Base-by-base conservation (phyloP, 1,140 invertebrate species). In the Zaprionus taronus region DNA sequence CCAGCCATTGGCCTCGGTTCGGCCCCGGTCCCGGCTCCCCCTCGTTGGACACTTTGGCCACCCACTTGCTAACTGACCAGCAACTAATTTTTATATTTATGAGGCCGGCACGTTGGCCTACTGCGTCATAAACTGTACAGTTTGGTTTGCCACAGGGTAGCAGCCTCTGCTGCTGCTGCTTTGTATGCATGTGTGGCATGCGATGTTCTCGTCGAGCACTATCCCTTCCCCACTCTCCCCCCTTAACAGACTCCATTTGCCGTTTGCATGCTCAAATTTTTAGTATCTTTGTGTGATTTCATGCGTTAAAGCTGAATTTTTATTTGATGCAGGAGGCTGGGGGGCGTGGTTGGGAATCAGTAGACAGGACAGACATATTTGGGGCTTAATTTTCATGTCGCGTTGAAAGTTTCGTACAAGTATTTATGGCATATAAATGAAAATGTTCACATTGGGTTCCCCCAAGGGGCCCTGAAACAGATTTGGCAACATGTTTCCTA, bases 11-110 rank as follows among this genome's bases (percentile, higher is more conserved):
- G 41, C 49, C 9, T 11, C 31, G 31, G 31, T 44, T 28, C 26
- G 61, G 57, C 28, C 49, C 36, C 31, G 9, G 22, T 51, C 51
- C 24, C 20, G 20, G 60, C 17, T 24, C 31, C 55, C 22, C 31
- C 20, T 15, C 9, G 14, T 6, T 7, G 20, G 15, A 2, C 34
- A 44, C 28, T 47, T 41, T 20, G 55, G 44, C 70, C 70, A 62
- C 77, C 83, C 83, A 87, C 80, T 86, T 86, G 81, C 84, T 84
- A 89, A 89, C 85, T 89, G 84, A 84, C 85, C 84, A 83, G 85
- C 84, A 90, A 89, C 84, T 89, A 89, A 89, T 89, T 89, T 89
- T 89, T 89, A 89, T 89, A 89, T 89, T 89, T 89, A 89, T 89
- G 84, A 81, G 84, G 28, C 75, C 64, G 72, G 69, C 38, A 80